Evolutionary conservation across 1,140 invertebrate species (phyloP), one percentile per base, ranked within the genome.

Genomic region (Archegozetes longisetosus): DNA sequence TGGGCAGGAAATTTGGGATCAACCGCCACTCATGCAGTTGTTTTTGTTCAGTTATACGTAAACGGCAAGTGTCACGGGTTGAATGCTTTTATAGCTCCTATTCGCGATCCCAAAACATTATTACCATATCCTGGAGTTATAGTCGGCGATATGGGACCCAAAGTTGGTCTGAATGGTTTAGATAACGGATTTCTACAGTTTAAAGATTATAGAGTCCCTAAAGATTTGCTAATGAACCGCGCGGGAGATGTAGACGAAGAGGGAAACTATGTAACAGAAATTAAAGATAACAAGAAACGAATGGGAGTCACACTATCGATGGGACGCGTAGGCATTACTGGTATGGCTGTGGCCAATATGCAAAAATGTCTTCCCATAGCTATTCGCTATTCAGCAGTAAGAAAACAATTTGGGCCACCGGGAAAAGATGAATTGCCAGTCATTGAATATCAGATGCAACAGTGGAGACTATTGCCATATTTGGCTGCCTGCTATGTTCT

Each of bases 111-210:
- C 0, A 74, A 78, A 58, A 90, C 86, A 0, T 70, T 88, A 61
- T 52, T 79, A 23, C 77, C 86, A 0, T 82, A 82, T 66, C 80
- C 85, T 1, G 85, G 86, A 20, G 77, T 89, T 1, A 80, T 78
- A 17, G 79, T 88, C 3, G 85, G 84, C 0, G 89, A 95, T 71
- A 85, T 93, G 76, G 89, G 90, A 1, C 82, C 86, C 69, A 94
- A 94, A 75, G 76, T 85, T 48, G 87, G 84, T 47, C 73, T 90
- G 1, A 88, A 93, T 73, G 88, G 88, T 52, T 72, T 93, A 22
- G 89, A 94, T 67, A 94, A 94, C 77, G 90, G 84, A 2, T 92
- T 92, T 70, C 71, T 91, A 50, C 79, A 86, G 68, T 93, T 95
- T 69, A 79, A 88, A 61, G 81, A 92, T 64, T 90, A 89, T 71